Conservation (phyloP, 2,113 vertebrate genomes). For the Scomber scombrus region DNA sequence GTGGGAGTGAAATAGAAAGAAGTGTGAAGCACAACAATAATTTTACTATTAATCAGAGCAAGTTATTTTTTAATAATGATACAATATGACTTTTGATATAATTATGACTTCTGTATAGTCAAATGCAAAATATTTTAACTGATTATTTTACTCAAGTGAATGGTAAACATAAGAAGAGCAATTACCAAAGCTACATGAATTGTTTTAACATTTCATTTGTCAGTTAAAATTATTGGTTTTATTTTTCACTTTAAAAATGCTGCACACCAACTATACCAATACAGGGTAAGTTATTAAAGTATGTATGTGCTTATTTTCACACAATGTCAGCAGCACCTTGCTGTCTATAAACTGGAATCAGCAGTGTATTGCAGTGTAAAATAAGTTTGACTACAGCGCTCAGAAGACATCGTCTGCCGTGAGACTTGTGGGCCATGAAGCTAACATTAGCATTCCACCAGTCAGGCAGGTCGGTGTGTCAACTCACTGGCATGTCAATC, state of each 20-base stretch:
- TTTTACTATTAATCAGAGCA: not conserved
- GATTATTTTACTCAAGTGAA: not conserved
- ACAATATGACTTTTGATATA: not conserved
- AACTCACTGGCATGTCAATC: constrained; percentile 14
- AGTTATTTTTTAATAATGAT: not conserved
- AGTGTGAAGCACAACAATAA: not conserved
- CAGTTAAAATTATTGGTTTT: not conserved
- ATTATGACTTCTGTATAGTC: not conserved
- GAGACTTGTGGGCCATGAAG: not conserved
- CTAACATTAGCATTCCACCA: not conserved
- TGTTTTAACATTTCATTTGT: not conserved
- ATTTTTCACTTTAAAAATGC: not conserved
- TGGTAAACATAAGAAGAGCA: not conserved
- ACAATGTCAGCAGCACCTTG: not conserved
- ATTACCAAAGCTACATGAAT: not conserved
- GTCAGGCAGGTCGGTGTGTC: constrained; percentile 18
- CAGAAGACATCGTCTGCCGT: not conserved
- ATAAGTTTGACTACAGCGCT: not conserved
- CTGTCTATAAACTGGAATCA: not conserved
- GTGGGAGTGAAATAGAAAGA: constrained; percentile 6
- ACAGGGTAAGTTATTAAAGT: not conserved
- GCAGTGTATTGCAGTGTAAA: not conserved
- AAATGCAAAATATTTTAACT: not conserved
- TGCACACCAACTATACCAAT: not conserved
- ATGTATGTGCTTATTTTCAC: not conserved